Conservation (phyloP, 2,797 vertebrate genomes). For the Discoglossus pictus region DNA sequence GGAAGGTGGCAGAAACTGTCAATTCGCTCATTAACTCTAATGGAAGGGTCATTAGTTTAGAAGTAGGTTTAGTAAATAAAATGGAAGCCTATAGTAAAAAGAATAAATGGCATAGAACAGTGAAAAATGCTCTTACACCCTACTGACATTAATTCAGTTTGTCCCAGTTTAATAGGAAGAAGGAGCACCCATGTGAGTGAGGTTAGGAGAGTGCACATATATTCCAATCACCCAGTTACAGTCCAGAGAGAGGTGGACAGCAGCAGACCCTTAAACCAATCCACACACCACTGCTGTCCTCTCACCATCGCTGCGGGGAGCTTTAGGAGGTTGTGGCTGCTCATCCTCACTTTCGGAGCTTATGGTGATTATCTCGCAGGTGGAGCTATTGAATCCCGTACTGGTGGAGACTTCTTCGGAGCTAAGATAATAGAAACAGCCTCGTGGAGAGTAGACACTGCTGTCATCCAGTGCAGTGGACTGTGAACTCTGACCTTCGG, state of each 20-base stretch:
- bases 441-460: conserved; percentile 46
- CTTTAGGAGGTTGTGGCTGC: not conserved
- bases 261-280: not conserved
- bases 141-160: too few relatives aligned
- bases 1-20: too few relatives aligned
- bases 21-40: too few relatives aligned
- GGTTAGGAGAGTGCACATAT: too few relatives aligned
- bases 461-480: conserved; percentile 23
- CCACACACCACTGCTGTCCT: not conserved
- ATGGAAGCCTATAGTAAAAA: too few relatives aligned
- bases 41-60: too few relatives aligned
- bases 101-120: too few relatives aligned
- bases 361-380: conserved; percentile 28
- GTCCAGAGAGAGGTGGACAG: too few relatives aligned
- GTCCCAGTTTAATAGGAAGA: too few relatives aligned
- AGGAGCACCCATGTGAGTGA: too few relatives aligned
- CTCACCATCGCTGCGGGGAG: fast-evolving
- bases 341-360: conserved; percentile 26
- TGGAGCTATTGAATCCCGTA: conserved; percentile 40
- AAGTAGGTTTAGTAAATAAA: too few relatives aligned
- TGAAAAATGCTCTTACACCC: too few relatives aligned
- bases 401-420: conserved; percentile 44
- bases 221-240: not conserved
- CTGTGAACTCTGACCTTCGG: not conserved
- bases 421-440: conserved; percentile 60